Percentiles rank a stretch among this genome's conserved stretches.
These are phyloP conservation scores for Reinhardtius hippoglossoides DNA, from an alignment of 2,113 vertebrate genomes.

Conservation along the genomic window DNA sequence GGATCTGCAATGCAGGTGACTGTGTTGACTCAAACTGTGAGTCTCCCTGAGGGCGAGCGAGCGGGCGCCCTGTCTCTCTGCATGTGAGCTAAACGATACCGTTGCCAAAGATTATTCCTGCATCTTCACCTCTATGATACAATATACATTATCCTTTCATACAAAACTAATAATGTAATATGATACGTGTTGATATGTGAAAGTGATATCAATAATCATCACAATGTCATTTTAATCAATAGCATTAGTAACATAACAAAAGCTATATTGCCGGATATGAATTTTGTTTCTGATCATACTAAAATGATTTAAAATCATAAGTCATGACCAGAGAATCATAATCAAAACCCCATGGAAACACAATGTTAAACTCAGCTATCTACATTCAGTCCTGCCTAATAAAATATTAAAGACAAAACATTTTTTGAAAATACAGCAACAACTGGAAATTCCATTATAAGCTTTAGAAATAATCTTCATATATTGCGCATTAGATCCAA, in stretches of 20 bases:
- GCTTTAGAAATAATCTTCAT: too few relatives aligned
- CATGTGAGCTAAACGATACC: conserved; percentile 7
- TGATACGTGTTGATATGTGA: too few relatives aligned
- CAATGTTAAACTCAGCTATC: background rate
- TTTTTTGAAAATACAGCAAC: too few relatives aligned
- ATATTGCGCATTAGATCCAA: too few relatives aligned
- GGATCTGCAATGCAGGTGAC: conserved; percentile 41
- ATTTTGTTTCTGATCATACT: too few relatives aligned
- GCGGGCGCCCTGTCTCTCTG: conserved; percentile 2
- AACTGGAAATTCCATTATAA: too few relatives aligned
- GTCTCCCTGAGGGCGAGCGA: conserved; percentile 16
- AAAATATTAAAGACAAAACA: background rate
- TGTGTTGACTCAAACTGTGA: conserved; percentile 45
- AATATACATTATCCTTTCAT: too few relatives aligned
- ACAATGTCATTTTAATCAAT: too few relatives aligned
- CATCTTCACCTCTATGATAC: background rate
- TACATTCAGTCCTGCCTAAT: background rate
- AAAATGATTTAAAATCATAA: background rate
- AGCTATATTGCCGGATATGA: too few relatives aligned
- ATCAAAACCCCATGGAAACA: background rate
- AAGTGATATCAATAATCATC: background rate
- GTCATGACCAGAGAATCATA: background rate
- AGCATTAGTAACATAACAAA: too few relatives aligned
- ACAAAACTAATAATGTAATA: too few relatives aligned
- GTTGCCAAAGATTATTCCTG: background rate